Base-by-base conservation (phyloP, 1,140 invertebrate species). In the Archivesica marissinica region DNA sequence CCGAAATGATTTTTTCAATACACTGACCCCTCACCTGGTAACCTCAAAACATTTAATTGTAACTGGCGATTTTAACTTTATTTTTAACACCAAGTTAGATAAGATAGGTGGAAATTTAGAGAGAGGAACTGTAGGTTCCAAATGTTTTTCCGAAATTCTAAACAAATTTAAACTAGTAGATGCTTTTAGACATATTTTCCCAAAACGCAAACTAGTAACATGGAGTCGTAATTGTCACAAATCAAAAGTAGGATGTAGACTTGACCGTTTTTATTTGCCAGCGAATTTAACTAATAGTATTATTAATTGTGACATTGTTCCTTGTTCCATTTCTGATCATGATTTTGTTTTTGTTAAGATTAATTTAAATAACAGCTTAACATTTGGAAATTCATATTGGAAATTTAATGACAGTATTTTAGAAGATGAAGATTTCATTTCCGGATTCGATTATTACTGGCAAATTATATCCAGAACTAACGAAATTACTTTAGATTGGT, bases 221-320 rank as follows among this genome's bases (percentile, higher is more conserved):
- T 89, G 87, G 85, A n/a, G 20, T 33, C 38, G 47, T 25, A 64
- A 52, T 33, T 15, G 23, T 59, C 9, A 0, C 23, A 7, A 66
- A 11, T 30, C 25, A 7, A 2, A 23, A 1, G 56, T 87, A n/a
- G 47, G 75, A n/a, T 85, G 77, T 83, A 64, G 87, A 70, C n/a
- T 89, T 59, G 88, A 89, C 52, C 33, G 88, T 25, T 47, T 88
- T 74, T 87, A 89, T 75, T 52, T 86, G 9, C 81, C 87, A 25
- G 30, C 59, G n/a, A 25, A 3, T 35, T 76, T 85, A 35, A 35
- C 47, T 2, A 41, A 64, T 56, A 20, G 15, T 80, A 23, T 89
- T 54, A 11, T 35, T 41, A 17, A 47, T 41, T 68, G 44, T 68
- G 13, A 23, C 28, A 59, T 78, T 33, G 38, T 82, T 11, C 87